Percentiles rank a stretch among this genome's conserved stretches.
Conservation (phyloP, 2,797 vertebrate genomes). For the Xerus rutilus region DNA sequence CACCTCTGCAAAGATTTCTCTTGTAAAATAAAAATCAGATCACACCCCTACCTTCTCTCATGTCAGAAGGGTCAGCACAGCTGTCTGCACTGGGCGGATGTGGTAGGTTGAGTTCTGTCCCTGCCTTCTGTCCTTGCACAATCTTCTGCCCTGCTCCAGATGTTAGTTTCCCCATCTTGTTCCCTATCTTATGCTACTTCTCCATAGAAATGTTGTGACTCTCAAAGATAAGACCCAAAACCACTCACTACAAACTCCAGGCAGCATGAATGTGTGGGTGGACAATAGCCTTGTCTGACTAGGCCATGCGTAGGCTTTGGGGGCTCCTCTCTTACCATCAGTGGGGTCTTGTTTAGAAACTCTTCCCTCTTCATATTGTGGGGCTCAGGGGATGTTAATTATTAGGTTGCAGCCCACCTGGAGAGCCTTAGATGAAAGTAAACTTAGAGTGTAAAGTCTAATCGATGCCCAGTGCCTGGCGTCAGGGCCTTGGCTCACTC, state of each 20-base stretch:
- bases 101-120: neutral
- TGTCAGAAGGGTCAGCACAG: neutral
- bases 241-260: neutral
- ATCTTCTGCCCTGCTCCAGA: neutral
- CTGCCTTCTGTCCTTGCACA: neutral
- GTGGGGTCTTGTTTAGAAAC: neutral
- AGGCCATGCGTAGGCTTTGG: neutral
- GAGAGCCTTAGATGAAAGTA: slow-evolving; percentile 69
- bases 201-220: neutral
- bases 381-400: slow-evolving; percentile 74
- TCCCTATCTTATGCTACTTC: neutral
- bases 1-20: neutral
- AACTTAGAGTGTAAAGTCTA: slow-evolving; percentile 75
- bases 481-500: slow-evolving; percentile 52
- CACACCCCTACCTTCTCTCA: neutral
- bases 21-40: slow-evolving; percentile 22
- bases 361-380: slow-evolving; percentile 15
- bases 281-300: neutral
- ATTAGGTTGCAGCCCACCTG: slow-evolving; percentile 75
- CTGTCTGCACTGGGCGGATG: neutral
- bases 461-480: slow-evolving; percentile 60
- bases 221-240: slow-evolving; percentile 27
- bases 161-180: slow-evolving; percentile 26
- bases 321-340: neutral
- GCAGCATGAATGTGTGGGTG: neutral